Conservation (phyloP, 2,113 vertebrate species). For the Spilogale gracilis region DNA sequence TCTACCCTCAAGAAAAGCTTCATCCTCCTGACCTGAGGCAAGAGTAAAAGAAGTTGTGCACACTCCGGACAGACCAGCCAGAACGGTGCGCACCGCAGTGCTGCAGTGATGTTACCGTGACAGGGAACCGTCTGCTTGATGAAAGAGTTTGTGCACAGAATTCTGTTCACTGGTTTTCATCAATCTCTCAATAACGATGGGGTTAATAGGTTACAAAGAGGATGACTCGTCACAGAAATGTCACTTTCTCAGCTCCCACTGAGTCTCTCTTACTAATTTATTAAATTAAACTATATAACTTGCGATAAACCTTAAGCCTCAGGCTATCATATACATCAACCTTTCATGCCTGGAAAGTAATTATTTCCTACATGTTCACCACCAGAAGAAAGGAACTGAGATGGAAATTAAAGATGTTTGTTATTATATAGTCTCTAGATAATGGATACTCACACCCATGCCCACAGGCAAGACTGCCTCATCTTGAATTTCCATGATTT, state of each 20-base stretch:
- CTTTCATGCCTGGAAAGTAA: background rate
- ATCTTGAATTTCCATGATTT: background rate
- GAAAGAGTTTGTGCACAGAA: background rate
- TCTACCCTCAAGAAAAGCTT: too few species aligned
- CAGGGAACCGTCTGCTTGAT: background rate
- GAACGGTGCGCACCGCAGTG: rapidly evolving
- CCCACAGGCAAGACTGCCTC: rapidly evolving
- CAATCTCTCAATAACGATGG: background rate
- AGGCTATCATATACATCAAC: background rate
- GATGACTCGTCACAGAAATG: constrained; percentile 30
- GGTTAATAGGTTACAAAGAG: background rate
- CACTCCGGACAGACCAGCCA: background rate
- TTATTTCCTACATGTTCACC: background rate
- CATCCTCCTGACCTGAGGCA: background rate
- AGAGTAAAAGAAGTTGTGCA: too few species aligned
- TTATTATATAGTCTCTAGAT: background rate
- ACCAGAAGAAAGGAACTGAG: background rate
- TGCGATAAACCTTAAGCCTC: background rate
- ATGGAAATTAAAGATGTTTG: background rate
- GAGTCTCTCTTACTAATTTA: background rate
- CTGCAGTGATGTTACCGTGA: background rate
- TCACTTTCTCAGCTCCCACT: background rate
- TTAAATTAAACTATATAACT: constrained; percentile 25
- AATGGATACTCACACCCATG: rapidly evolving
- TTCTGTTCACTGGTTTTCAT: background rate